Base-by-base conservation (phyloP, 37 sponge, comb jelly and placozoan species). In the Halichondria panicea region DNA sequence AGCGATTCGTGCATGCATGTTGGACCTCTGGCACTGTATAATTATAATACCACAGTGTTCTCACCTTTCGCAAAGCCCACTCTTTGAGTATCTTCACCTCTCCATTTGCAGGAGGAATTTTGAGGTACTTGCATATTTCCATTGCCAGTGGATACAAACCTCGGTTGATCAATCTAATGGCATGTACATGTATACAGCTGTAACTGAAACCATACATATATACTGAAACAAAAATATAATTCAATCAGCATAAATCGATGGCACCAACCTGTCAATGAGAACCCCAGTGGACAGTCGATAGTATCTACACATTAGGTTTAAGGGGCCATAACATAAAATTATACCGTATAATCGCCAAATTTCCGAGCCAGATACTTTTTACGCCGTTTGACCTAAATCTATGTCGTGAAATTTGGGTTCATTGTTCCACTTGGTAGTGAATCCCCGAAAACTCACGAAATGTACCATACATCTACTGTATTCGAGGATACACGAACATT, bases 21-120 rank as follows among this genome's bases (percentile, higher is more conserved):
- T n/a, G n/a, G n/a, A n/a, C n/a, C n/a, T n/a, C n/a, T n/a, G n/a
- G n/a, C 60, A 70, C 25, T 45, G 32, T 45, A 27, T 45, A 33
- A 72, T 37, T 33, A 22, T 18, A 4, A 8, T 34, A 13, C 18
- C 8, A 34, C 6, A 39, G 66, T 18, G 35, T 4, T 3, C 43
- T 28, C 4, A 96, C 96, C 74, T 89, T 85, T 38, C 74, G 70
- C 44, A 86, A 39, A 28, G 93, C 96, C 96, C 96, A 95, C 27
- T 95, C 87, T 15, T 79, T 65, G 34, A 91, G 57, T 0, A 95
- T 72, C 67, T 81, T 85, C 43, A 81, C 74, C 38, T 88, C 85
- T 33, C 98, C 98, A 27, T 81, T 81, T 12, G 25, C 63, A 36
- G 87, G 70, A 50, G 84, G 68, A 2, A 94, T 36, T 69, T 74